phyloP scores from a whole-genome alignment of 1,140 invertebrate species.

The Drosophila nannoptera region DNA sequence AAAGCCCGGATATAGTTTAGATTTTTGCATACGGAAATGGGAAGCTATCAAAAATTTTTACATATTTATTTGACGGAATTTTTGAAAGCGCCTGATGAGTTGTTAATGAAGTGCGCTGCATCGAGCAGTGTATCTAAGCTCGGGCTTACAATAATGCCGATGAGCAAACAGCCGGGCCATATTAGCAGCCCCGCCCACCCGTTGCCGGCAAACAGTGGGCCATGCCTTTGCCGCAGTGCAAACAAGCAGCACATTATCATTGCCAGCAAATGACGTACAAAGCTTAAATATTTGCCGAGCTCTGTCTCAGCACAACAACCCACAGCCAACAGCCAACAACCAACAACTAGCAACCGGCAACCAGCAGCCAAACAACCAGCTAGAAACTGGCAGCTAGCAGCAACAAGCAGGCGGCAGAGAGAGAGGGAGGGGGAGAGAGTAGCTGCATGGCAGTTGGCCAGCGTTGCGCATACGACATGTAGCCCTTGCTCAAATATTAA shows the following conservation, averaged over 20 bases:
- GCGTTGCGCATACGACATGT: conserved; percentile 75
- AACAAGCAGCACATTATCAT: conserved; percentile 73
- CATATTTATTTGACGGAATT: conserved; percentile 13
- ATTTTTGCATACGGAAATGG: conserved; percentile 69
- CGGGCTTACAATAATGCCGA: conserved; percentile 63
- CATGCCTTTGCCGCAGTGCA: conserved; percentile 60
- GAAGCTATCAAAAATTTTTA: conserved; percentile 26
- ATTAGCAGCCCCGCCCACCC: conserved; percentile 37
- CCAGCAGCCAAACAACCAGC: conserved; percentile 36
- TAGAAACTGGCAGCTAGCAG: conserved; percentile 20
- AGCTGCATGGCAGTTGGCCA: conserved; percentile 46
- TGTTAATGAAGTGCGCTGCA: conserved; percentile 67
- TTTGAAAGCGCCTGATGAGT: conserved; percentile 39
- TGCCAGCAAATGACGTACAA: conserved; percentile 74
- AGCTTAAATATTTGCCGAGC: conserved; percentile 73
- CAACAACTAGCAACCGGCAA: conserved; percentile 28
- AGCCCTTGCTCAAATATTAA: conserved; percentile 75
- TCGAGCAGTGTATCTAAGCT: conserved; percentile 9
- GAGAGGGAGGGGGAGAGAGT: conserved; percentile 4
- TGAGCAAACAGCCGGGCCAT: conserved; percentile 67
- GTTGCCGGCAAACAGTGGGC: conserved; percentile 39
- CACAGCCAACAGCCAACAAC: conserved; percentile 40
- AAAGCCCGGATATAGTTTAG: conserved; percentile 48
- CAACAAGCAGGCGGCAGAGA: conserved; percentile 11
- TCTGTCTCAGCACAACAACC: conserved; percentile 55